Evolutionary conservation across 2,113 vertebrate species (phyloP), one percentile per base, ranked within the genome.

Genomic region (Thomomys bottae): DNA sequence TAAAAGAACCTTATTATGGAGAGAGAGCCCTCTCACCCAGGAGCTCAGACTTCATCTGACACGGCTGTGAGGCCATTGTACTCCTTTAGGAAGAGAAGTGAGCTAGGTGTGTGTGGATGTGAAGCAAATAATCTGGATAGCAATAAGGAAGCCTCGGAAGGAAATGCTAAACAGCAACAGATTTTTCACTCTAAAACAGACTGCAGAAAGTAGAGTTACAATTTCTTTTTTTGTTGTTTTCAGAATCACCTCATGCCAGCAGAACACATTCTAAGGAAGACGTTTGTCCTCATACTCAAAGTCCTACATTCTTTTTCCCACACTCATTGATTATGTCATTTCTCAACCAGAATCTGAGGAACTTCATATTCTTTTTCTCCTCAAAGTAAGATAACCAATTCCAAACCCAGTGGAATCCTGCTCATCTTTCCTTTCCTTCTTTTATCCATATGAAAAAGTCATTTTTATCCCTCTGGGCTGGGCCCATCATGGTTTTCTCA

Each of bases 131-230:
- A 85, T 84, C 63, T 92, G 42, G 12, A 49, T 81, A 32, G 68
- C 73, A 91, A 71, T 42, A 75, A 84, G 59, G 38, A 82, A 94
- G 79, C 64, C 83, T 94, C 87, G 87, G 92, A 92, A 92, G n/a
- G 64, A 94, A 90, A 88, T 92, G 86, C 57, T 78, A 89, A 93
- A 72, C 72, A 87, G 68, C 75, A 88, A 94, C 76, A 94, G 85
- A 87, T 79, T 89, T 94, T 94, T 93, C 17, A 78, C 84, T 92
- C 83, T 93, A 94, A 96, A 95, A 75, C 42, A 93, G 20, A 49
- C 78, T 91, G 70, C 4, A 73, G 84, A 95, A 91, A 68, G 63
- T 84, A 81, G 73, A 92, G 78, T 93, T 91, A 68, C 77, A 87
- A 67, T 87, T 80, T 91, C 63, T 84, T 87, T 71, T 75, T 90